Evolutionary conservation across 2,797 vertebrate genomes (phyloP).

Genomic region (Sebastes cheni): DNA sequence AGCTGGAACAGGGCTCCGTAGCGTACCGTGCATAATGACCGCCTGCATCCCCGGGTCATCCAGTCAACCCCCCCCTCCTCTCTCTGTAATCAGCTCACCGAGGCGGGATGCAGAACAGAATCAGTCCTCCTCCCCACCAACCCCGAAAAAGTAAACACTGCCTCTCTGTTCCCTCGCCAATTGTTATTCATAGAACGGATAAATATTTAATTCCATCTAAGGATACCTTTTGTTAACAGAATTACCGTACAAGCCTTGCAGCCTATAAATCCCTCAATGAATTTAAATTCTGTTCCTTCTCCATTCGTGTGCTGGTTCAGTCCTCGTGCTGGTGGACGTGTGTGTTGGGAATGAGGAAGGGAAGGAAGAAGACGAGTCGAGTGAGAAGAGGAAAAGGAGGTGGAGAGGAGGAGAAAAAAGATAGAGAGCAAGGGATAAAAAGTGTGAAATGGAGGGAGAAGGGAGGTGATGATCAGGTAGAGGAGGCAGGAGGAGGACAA

Average conservation of each 20-base stretch:
- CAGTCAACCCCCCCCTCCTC: not conserved
- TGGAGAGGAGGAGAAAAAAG: not conserved
- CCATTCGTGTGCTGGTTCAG: constrained; percentile 2
- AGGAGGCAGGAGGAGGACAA: not conserved
- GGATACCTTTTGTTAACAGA: constrained; percentile 89
- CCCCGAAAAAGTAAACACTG: constrained; percentile 80
- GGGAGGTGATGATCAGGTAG: not conserved
- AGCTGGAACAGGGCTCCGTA: constrained; percentile 11
- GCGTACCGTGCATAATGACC: constrained; percentile 2
- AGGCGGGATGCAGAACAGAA: constrained; percentile 53
- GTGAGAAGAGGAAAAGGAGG: not conserved
- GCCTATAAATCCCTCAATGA: constrained; percentile 76
- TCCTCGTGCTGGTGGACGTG: not conserved
- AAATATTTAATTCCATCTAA: constrained; percentile 88
- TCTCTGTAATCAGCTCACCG: constrained; percentile 46
- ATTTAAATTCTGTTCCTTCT: constrained; percentile 68
- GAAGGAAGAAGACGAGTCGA: not conserved
- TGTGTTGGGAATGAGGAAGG: not conserved
- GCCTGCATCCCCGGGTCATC: constrained; percentile 4
- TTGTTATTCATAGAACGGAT: constrained; percentile 87
- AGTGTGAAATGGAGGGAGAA: not conserved
- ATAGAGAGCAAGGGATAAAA: not conserved
- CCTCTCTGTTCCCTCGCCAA: constrained; percentile 73
- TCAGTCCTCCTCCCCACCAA: constrained; percentile 51
- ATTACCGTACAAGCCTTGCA: constrained; percentile 82